Evolutionary conservation across 2,113 vertebrate species (phyloP).

Genomic region (Tretioscincus oriximinensis): DNA sequence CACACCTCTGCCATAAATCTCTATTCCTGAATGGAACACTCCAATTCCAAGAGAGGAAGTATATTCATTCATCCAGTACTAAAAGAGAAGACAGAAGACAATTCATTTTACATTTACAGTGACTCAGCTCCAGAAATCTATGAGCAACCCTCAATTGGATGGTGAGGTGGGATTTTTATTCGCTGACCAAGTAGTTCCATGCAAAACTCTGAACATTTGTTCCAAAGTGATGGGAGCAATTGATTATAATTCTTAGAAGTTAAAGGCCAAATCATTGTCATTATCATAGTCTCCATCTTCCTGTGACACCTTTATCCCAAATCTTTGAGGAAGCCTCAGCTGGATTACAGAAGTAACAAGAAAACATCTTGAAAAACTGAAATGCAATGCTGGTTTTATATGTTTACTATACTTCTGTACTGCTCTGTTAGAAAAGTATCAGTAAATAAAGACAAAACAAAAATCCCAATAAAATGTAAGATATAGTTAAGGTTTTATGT

Average conservation of each 20-base stretch:
- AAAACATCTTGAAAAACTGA: background rate
- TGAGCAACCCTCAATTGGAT: background rate
- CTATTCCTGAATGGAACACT: conserved; percentile 98
- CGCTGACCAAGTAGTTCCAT: background rate
- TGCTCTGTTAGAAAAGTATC: background rate
- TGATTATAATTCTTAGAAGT: background rate
- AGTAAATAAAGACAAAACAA: too few relatives aligned
- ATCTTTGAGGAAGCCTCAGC: background rate
- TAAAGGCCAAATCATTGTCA: background rate
- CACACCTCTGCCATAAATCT: conserved; percentile 97
- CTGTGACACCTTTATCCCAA: background rate
- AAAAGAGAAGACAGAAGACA: conserved; percentile 29
- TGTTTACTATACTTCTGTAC: background rate
- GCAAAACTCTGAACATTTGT: background rate
- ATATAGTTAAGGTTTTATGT: too few relatives aligned
- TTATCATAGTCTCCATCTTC: too few relatives aligned
- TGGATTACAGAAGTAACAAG: background rate
- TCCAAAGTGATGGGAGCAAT: background rate
- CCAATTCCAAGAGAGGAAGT: conserved; percentile 96
- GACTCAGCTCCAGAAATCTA: background rate
- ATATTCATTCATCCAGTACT: conserved; percentile 99
- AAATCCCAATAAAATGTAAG: too few relatives aligned
- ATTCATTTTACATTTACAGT: conserved; percentile 8
- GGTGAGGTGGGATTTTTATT: background rate
- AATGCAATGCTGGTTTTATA: background rate